Evolutionary conservation across 2,113 vertebrate species (phyloP), one percentile per base, ranked within the genome.

Genomic region (Scomber colias): DNA sequence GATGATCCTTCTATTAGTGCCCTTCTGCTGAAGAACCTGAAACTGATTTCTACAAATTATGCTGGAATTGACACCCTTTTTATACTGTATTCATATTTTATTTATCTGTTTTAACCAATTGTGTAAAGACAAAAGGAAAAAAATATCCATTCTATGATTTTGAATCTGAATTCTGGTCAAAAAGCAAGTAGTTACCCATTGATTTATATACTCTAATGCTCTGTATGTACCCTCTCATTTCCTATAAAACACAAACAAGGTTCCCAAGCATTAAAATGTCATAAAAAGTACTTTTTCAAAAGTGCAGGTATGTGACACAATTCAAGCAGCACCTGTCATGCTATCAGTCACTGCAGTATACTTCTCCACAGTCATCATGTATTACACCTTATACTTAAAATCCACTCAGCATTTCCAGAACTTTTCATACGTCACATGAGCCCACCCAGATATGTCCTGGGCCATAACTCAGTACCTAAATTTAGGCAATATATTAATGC

Each of bases 321-420:
- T 27, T 85, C 89, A 90, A 87, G 88, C 90, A 90, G 90, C 96
- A 98, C 96, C 97, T 98, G 97, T 97, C 95, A 87, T 62, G 87
- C 94, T 93, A 96, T 98, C 96, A 94, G 96, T 96, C 96, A 96
- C 93, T 76, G 82, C 89, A 93, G 90, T 93, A 94, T 95, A 95
- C 95, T 94, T 95, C 95, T 94, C 95, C 96, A 95, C 96, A 93
- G 94, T 91, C 90, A 93, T 90, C 93, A 87, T 87, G 94, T 96
- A 96, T 97, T 96, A 87, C 94, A 90, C 85, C 92, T 93, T 95
- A 91, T 90, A 85, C 90, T 91, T 89, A 82, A 95, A 95, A 95
- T 94, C 93, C 89, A 88, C 92, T 93, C 92, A 92, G 92, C 92
- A 85, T 94, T 93, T 92, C 89, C 85, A 93, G 80, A 94, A 91